Conservation (phyloP, 2,888 invertebrate species). For the Mesorhabditis sp. region DNA sequence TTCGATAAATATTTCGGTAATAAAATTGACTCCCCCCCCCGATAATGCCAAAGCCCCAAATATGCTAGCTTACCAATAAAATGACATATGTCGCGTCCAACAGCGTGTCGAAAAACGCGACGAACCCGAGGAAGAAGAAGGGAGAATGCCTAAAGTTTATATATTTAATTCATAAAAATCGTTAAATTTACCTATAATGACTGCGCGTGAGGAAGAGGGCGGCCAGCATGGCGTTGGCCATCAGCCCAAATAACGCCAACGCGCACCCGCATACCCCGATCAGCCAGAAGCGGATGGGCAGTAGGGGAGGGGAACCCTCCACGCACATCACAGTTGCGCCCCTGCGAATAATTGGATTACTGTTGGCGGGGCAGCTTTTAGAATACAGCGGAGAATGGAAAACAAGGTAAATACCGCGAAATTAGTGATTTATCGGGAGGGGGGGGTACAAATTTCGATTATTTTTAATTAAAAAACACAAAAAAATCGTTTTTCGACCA, state of each 20-base stretch:
- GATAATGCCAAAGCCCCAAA: too few relatives aligned
- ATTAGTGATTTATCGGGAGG: too few relatives aligned
- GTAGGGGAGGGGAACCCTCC: not conserved
- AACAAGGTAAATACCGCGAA: too few relatives aligned
- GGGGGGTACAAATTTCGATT: too few relatives aligned
- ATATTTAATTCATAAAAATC: not conserved
- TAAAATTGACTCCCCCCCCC: too few relatives aligned
- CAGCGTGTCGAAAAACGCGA: slow-evolving; percentile 54
- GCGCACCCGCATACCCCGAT: slow-evolving; percentile 44
- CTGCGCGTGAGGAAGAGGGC: slow-evolving; percentile 43
- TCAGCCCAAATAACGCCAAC: slow-evolving; percentile 49
- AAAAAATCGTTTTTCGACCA: too few relatives aligned
- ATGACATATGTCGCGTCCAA: slow-evolving; percentile 50
- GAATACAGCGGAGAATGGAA: too few relatives aligned
- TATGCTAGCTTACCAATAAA: slow-evolving; percentile 35
- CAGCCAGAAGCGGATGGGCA: slow-evolving; percentile 36
- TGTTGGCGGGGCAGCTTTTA: too few relatives aligned
- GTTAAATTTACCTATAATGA: slow-evolving; percentile 36
- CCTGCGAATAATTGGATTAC: too few relatives aligned
- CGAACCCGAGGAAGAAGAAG: slow-evolving; percentile 57
- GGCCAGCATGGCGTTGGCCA: slow-evolving; percentile 51
- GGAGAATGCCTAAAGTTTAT: slow-evolving; percentile 48
- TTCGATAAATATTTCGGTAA: too few relatives aligned
- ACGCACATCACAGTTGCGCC: not conserved
- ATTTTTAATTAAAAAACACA: too few relatives aligned